Evolutionary conservation across 23 tunicate genomes (phyloP), one percentile per base, ranked within the genome.

Genomic region (Corella eumyota): DNA sequence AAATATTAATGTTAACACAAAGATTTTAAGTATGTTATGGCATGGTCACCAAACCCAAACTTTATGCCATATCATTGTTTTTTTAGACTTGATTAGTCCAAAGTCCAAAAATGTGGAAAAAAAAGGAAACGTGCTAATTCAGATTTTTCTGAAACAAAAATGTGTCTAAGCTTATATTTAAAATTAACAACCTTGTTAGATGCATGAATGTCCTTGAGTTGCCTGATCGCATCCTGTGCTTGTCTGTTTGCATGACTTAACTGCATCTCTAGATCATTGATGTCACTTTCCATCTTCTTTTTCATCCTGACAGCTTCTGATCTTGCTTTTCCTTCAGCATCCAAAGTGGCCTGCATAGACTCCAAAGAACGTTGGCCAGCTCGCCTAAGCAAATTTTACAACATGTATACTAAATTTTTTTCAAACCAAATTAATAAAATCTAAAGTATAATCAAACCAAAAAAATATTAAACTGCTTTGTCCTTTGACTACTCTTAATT

Each of bases 231-330:
- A 25, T 92, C 98, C 32, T 76, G 81, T 13, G 85, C 81, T 56
- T 92, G 98, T 61, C 93, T 49, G 68, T 83, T 82, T 3, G 93
- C 72, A 47, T 92, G 98, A 19, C 79, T 38, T 24, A 92, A 61
- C 46, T 90, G 98, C 81, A 92, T 77, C 58, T 92, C 98, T 19
- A 92, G 81, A 51, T 92, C 98, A 31, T 83, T 81, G 66, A 92
- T 76, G 62, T 92, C 98, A 45, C 98, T 74, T 52, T 92, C 98
- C 77, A 92, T 63, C 62, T 92, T 92, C 81, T 92, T 92, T 56
- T 74, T 76, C 58, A 92, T 71, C 45, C 98, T 59, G 24, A 85
- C 95, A 31, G 98, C 98, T 51, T 92, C 98, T 25, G 93, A 82
- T 44, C 98, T 58, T 2, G 93, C 71, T 60, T 83, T 83, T 1